Evolutionary conservation across 2,797 vertebrate genomes (phyloP), one percentile per base, ranked within the genome.

Genomic region (Lerista edwardsae): DNA sequence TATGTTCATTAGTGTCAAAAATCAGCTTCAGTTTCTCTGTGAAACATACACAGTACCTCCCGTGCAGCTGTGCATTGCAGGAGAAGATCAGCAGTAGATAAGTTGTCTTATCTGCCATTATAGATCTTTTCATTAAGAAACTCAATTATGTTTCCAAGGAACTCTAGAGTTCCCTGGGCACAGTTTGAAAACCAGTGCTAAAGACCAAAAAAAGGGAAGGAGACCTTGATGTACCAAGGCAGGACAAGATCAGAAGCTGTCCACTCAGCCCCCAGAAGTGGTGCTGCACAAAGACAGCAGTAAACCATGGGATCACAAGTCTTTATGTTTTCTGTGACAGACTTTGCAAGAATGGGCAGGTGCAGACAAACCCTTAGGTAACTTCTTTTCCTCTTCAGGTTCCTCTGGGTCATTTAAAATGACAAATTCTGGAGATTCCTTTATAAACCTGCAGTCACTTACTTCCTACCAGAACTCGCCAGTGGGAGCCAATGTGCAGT

Each of bases 331-430:
- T 76, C 41, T 76, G 64, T 76, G 65, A 76, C 55, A 69, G 34
- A 65, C 51, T 55, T 44, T 25, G 41, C 29, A 69, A 51, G 76
- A 86, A 86, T 86, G 41, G 82, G 74, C 36, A 39, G 41, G 57
- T 82, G 57, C 73, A 72, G 57, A 71, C 41, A 71, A 64, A 71
- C 65, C 79, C 65, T 76, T 72, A 86, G 57, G 65, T 82, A 82
- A 81, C 73, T 77, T 86, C 68, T 86, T 86, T 86, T 89, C 94
- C 94, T 93, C 93, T 91, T 74, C 96, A 97, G 97, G 96, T 94
- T 97, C 96, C 82, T 95, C 96, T 79, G 95, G 95, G 93, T 97
- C 97, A 91, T 97, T 96, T 93, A 96, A 95, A 87, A 96, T 97
- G 95, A 96, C 97, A 91, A 95, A 96, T 91, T 92, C 97, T 78